Conservation (phyloP, 2,113 vertebrate species). For the Eurystomus gularis region DNA sequence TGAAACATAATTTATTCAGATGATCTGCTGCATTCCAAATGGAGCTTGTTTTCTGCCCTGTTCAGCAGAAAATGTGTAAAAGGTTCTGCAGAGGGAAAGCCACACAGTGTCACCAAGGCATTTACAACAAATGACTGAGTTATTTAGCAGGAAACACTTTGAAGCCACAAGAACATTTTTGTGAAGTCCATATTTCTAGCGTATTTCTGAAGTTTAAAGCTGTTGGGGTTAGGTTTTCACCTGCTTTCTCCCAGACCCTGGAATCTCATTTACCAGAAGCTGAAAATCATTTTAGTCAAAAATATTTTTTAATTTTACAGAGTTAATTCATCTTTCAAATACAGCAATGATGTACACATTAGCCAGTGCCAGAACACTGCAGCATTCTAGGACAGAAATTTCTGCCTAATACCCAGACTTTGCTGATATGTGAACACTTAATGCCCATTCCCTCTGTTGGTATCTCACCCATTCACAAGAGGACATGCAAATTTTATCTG, state of each 20-base stretch:
- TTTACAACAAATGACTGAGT: background rate
- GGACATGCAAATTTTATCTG: background rate
- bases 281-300: background rate
- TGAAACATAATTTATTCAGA: constrained; percentile 44
- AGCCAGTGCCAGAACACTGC: background rate
- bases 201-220: background rate
- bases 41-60: background rate
- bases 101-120: background rate
- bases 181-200: background rate
- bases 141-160: background rate
- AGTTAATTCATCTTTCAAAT: background rate
- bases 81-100: background rate
- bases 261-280: background rate
- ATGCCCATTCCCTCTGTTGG: background rate
- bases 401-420: background rate
- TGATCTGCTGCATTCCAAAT: background rate
- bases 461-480: background rate
- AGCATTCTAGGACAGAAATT: background rate
- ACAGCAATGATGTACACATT: background rate
- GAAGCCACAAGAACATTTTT: background rate
- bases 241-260: background rate
- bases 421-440: background rate
- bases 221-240: background rate
- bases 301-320: background rate
- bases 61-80: constrained; percentile 8